Conservation (phyloP, 2,113 vertebrate species). For the Dermatemys mawii region DNA sequence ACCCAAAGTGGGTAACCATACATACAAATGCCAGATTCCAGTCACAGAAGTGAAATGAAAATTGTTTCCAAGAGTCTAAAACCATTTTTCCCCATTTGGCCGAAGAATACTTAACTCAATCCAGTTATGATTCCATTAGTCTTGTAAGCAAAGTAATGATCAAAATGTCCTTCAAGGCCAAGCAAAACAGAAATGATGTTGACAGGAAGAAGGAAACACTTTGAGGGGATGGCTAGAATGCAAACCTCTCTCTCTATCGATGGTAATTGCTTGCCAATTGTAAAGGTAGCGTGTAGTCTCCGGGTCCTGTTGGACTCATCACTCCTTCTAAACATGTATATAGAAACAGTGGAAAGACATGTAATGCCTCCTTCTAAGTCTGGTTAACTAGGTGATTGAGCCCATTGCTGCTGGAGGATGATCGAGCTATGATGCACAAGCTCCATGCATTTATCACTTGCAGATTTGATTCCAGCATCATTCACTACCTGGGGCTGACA, state of each 20-base stretch:
- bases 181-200: accelerated
- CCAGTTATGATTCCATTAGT: background rate
- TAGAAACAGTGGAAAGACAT: background rate
- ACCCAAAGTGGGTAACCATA: background rate
- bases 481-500: background rate
- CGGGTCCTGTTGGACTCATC: background rate
- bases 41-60: background rate
- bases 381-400: background rate
- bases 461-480: background rate
- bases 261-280: background rate
- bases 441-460: background rate
- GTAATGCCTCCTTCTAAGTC: background rate
- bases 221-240: background rate
- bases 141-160: background rate
- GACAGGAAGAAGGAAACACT: background rate
- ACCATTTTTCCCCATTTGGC: background rate
- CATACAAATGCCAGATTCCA: background rate
- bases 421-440: background rate
- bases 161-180: background rate
- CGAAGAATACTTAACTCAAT: background rate
- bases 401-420: background rate
- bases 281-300: background rate
- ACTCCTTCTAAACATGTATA: background rate
- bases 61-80: background rate
- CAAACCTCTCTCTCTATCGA: background rate